A percentile compares a stretch with the other conserved stretches of the same genome.
Evolutionary conservation across 2,113 vertebrate genomes (phyloP).

Genomic region (Xenus cinereus): DNA sequence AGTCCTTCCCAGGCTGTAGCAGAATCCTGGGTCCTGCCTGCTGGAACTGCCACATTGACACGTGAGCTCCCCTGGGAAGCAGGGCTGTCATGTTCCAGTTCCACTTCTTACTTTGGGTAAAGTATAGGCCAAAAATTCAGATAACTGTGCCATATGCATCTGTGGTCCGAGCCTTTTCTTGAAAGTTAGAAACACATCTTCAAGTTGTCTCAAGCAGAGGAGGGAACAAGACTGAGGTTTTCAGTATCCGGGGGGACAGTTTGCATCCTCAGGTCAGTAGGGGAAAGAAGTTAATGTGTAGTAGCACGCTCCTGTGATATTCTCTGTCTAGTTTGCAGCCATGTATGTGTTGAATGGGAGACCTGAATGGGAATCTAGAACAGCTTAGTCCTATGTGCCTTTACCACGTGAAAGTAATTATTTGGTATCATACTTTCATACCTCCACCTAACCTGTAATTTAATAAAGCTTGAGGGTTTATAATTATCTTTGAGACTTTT

Average conservation of each 20-base stretch:
- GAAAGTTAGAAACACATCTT: neutral
- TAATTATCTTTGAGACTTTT: neutral
- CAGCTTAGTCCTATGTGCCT: neutral
- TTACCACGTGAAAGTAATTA: neutral
- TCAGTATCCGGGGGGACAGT: neutral
- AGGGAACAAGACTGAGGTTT: neutral
- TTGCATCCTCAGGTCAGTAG: neutral
- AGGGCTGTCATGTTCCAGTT: neutral
- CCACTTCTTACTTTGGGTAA: neutral
- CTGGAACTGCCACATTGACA: rapidly evolving
- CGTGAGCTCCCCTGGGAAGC: neutral
- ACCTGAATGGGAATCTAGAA: neutral
- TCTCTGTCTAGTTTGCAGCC: neutral
- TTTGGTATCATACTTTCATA: neutral
- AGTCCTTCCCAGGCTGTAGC: neutral
- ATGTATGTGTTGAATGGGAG: neutral
- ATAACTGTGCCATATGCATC: neutral
- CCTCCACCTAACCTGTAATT: neutral
- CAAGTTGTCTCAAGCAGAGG: neutral
- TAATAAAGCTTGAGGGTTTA: neutral
- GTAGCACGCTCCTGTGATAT: neutral
- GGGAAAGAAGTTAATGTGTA: neutral
- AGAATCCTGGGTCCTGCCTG: neutral
- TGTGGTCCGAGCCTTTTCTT: neutral
- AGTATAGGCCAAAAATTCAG: neutral